Evolutionary conservation across 2,113 vertebrate species (phyloP).

Genomic region (Chaenocephalus aceratus): DNA sequence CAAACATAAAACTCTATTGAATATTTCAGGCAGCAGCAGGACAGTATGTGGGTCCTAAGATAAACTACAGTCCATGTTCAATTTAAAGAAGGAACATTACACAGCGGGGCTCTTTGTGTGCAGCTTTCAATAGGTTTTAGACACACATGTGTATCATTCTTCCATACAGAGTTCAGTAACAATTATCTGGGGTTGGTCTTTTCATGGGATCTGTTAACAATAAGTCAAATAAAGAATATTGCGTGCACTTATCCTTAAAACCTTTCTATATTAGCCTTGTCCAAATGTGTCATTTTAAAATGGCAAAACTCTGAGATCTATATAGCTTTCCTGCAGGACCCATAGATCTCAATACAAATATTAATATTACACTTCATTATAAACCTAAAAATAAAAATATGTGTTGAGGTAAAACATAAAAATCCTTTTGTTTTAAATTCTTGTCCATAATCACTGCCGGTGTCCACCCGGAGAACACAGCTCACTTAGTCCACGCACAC

Average conservation of each 20-base stretch:
- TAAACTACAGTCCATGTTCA: background rate
- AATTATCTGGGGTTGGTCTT: background rate
- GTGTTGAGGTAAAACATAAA: background rate
- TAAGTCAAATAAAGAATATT: background rate
- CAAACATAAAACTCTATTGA: background rate
- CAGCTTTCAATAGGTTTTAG: background rate
- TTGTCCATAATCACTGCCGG: background rate
- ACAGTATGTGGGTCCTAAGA: background rate
- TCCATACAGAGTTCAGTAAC: no score
- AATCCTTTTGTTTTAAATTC: background rate
- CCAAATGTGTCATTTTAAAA: background rate
- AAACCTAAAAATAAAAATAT: conserved; percentile 8
- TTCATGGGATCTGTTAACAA: background rate
- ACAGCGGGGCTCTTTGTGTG: background rate
- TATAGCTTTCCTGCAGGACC: background rate
- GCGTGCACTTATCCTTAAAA: background rate
- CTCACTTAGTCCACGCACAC: background rate
- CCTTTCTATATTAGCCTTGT: background rate
- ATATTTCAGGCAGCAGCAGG: background rate
- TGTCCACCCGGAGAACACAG: background rate
- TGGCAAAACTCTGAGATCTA: background rate
- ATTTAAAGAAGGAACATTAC: background rate
- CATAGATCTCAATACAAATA: background rate
- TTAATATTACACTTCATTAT: background rate
- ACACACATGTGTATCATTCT: no score